These are phyloP conservation scores for Malurus splendens DNA, from an alignment of 2,797 vertebrate species.

Conservation along the genomic window DNA sequence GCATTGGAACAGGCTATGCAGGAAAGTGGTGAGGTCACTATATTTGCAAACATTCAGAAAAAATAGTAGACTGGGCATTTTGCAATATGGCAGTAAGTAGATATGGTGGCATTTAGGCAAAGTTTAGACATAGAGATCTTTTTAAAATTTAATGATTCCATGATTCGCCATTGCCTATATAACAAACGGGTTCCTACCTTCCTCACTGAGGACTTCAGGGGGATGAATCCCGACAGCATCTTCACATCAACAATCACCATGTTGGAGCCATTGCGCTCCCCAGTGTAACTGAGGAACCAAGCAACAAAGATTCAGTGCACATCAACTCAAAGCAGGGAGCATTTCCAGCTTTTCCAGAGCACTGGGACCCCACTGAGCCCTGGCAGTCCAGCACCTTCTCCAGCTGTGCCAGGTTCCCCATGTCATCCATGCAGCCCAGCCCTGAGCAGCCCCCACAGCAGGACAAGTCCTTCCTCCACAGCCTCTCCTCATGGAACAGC, in stretches of 20 bases:
- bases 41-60: neutral
- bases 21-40: no score
- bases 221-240: constrained; percentile 55
- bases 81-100: no score
- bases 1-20: neutral
- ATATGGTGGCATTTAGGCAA: no score
- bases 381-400: no score
- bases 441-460: no score
- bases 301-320: neutral
- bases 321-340: neutral
- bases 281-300: constrained; percentile 53
- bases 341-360: neutral
- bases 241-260: no score
- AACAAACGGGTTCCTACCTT: constrained; percentile 16
- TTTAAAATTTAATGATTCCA: neutral
- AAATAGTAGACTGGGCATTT: neutral
- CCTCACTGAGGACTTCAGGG: neutral
- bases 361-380: no score
- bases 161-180: no score
- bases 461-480: no score
- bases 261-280: neutral
- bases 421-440: no score
- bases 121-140: neutral
- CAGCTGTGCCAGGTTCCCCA: no score
- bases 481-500: no score